Percentiles rank a stretch among this genome's conserved stretches.
phyloP scores from a whole-genome alignment of 2,888 invertebrate species.

The Trissonchulus latispiculum region DNA sequence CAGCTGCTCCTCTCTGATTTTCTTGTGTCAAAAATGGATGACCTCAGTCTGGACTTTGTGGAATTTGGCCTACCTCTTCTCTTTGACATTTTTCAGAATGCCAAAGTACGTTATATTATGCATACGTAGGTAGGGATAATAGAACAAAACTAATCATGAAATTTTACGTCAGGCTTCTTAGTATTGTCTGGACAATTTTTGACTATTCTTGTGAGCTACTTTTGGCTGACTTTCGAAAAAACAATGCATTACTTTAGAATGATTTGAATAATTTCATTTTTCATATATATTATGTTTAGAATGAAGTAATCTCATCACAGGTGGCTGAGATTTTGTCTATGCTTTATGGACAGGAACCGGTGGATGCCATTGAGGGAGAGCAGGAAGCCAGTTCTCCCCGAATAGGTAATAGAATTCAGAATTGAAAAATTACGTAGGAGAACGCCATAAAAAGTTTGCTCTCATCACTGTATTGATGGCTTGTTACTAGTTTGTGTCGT shows the following conservation, averaged over 20 bases:
- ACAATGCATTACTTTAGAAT: too few species aligned
- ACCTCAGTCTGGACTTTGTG: constrained; percentile 55
- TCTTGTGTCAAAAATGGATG: constrained; percentile 34
- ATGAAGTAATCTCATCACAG: constrained; percentile 12
- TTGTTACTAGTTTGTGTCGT: too few species aligned
- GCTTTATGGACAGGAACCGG: constrained; percentile 18
- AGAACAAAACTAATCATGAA: too few species aligned
- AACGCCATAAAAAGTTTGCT: too few species aligned
- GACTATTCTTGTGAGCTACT: too few species aligned
- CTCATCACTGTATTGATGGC: too few species aligned
- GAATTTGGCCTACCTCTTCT: constrained; percentile 77
- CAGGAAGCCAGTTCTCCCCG: neutral
- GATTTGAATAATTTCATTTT: too few species aligned
- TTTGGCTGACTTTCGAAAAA: too few species aligned
- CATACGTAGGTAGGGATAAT: neutral
- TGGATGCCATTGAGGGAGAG: neutral
- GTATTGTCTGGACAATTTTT: too few species aligned
- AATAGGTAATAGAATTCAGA: constrained; percentile 13
- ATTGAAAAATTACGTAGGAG: too few species aligned
- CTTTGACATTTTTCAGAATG: constrained; percentile 77
- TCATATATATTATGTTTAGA: constrained; percentile 12
- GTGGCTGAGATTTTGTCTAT: constrained; percentile 1
- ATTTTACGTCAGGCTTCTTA: too few species aligned
- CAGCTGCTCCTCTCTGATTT: constrained; percentile 80
- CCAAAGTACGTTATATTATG: constrained; percentile 66